Conservation (phyloP, 2,797 vertebrate species). For the Micrastur ruficollis region DNA sequence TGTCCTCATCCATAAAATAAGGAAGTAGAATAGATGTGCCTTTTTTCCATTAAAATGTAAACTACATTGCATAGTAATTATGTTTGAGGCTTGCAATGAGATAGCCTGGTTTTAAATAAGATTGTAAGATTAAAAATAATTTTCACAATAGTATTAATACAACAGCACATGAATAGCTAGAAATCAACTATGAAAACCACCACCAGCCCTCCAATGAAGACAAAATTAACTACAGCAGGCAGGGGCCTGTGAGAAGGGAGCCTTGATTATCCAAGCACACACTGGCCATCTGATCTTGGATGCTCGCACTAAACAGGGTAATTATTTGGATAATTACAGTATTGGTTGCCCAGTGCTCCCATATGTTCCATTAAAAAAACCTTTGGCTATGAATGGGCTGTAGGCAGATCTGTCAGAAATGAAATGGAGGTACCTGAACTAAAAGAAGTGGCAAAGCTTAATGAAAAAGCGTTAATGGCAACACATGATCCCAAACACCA, state of each 20-base stretch:
- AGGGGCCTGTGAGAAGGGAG: not conserved
- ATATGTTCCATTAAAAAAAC: slow-evolving; percentile 11
- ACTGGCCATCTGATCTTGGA: slow-evolving; percentile 8
- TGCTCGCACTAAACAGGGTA: not conserved
- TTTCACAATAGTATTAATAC: not conserved
- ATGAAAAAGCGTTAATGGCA: not conserved
- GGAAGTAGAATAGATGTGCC: not conserved
- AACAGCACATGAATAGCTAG: not conserved
- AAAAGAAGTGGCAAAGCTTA: not conserved
- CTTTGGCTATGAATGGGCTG: not conserved
- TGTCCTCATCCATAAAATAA: not conserved
- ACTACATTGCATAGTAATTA: not conserved
- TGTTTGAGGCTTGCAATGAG: not conserved
- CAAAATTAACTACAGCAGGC: not conserved
- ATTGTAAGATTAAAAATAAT: not conserved
- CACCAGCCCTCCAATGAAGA: not conserved
- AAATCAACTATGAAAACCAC: not conserved
- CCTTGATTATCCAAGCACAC: slow-evolving; percentile 20
- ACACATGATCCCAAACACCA: not conserved
- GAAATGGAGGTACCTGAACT: not conserved
- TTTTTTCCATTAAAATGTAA: not conserved
- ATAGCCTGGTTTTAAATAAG: not conserved
- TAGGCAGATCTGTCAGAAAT: not conserved
- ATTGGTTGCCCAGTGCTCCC: not conserved
- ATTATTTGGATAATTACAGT: slow-evolving; percentile 32